Evolutionary conservation across 2,888 invertebrate species (phyloP).

Genomic region (Chymomyza procnemis): DNA sequence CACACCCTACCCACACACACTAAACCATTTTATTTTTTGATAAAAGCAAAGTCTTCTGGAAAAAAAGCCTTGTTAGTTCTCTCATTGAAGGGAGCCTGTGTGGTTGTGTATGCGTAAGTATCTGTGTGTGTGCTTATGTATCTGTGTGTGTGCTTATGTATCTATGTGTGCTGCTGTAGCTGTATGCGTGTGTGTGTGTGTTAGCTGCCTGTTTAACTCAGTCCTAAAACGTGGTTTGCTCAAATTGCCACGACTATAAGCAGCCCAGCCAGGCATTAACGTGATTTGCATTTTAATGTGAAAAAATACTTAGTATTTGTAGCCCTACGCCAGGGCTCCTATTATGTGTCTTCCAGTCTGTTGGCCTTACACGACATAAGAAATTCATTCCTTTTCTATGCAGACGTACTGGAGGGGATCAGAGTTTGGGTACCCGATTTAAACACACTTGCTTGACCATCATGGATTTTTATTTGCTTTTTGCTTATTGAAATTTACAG

Average conservation of each 20-base stretch:
- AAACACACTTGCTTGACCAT: slow-evolving; percentile 4
- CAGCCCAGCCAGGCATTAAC: slow-evolving; percentile 42
- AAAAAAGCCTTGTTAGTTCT: not conserved
- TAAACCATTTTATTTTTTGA: not conserved
- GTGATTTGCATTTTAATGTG: slow-evolving; percentile 69
- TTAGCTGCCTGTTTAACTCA: slow-evolving; percentile 19
- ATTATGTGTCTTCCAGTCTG: not conserved
- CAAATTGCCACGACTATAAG: no score
- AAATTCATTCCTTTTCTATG: not conserved
- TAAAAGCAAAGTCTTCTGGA: not conserved
- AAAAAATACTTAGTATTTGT: not conserved
- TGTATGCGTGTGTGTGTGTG: slow-evolving; percentile 22
- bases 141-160: slow-evolving; percentile 42
- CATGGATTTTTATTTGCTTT: slow-evolving; percentile 13
- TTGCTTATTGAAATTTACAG: slow-evolving; percentile 37
- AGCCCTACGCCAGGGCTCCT: not conserved
- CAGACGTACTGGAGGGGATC: not conserved
- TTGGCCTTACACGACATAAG: not conserved
- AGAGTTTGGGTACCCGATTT: no score
- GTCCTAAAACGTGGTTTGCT: slow-evolving; percentile 53
- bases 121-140: not conserved
- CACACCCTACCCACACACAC: not conserved
- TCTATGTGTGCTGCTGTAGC: no score
- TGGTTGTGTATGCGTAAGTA: not conserved
- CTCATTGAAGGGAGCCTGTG: not conserved